A percentile compares a stretch with the other conserved stretches of the same genome.
Evolutionary conservation across 2,113 vertebrate genomes (phyloP).

Genomic region (Nothoprocta pentlandii): DNA sequence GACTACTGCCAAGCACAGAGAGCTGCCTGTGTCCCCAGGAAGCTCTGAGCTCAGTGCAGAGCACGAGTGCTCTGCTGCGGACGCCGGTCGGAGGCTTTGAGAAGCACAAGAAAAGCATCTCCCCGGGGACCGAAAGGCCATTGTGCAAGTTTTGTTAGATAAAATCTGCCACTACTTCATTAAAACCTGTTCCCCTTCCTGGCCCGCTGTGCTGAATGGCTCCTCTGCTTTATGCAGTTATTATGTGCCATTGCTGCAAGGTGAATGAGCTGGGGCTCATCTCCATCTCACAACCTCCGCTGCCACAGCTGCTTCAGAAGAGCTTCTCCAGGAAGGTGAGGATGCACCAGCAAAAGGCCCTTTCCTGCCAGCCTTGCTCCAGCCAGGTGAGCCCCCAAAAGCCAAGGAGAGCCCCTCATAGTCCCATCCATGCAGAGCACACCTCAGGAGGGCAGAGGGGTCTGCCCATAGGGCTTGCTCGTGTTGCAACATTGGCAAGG

Average conservation of each 20-base stretch:
- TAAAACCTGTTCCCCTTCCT: neutral
- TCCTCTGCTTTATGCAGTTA: neutral
- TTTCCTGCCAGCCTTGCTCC: neutral
- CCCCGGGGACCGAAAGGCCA: neutral
- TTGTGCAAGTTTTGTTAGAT: neutral
- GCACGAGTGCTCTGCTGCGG: neutral
- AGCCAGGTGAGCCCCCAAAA: neutral
- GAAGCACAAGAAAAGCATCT: neutral
- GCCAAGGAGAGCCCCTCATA: neutral
- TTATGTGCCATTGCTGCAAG: fast-evolving
- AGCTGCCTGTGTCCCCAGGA: neutral
- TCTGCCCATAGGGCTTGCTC: neutral
- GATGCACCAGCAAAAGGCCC: neutral
- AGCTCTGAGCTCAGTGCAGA: neutral
- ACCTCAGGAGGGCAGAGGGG: neutral
- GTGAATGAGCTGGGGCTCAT: neutral
- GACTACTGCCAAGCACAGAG: neutral
- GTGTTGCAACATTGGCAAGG: neutral
- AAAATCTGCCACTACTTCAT: neutral
- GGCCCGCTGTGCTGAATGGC: neutral
- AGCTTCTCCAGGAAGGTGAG: neutral
- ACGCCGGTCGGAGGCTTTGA: neutral
- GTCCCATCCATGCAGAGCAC: fast-evolving
- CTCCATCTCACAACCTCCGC: neutral
- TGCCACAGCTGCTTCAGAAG: neutral